These are phyloP conservation scores for Nothocercus julius DNA, from an alignment of 2,113 vertebrate genomes.

Conservation along the genomic window DNA sequence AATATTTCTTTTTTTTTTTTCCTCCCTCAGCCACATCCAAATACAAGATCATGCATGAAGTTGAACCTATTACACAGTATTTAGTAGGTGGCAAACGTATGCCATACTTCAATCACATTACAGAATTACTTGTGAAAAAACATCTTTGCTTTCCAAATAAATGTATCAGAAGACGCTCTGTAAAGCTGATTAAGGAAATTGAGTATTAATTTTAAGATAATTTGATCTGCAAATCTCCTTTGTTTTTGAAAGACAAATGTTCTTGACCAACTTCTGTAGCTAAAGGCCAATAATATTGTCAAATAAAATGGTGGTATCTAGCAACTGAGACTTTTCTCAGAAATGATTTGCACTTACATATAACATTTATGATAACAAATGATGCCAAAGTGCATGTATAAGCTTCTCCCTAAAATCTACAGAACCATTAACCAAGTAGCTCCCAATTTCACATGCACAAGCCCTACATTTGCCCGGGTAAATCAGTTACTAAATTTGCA, in stretches of 20 bases:
- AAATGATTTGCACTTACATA: neutral
- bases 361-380: neutral
- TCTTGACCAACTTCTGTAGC: neutral
- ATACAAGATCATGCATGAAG: neutral
- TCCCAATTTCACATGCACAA: neutral
- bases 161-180: neutral
- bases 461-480: neutral
- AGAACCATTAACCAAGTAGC: neutral
- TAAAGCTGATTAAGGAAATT: neutral
- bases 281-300: neutral
- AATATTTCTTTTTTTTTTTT: neutral
- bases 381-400: neutral
- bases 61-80: neutral
- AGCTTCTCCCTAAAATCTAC: neutral
- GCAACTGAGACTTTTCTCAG: neutral
- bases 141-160: neutral
- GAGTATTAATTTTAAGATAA: neutral
- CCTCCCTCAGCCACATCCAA: neutral
- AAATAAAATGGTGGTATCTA: neutral
- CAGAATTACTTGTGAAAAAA: neutral
- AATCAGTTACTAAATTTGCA: conserved; percentile 22
- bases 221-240: neutral
- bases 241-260: neutral
- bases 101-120: neutral
- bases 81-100: neutral